Evolutionary conservation across 2,113 vertebrate genomes (phyloP).

Genomic region (Blennius ocellaris): DNA sequence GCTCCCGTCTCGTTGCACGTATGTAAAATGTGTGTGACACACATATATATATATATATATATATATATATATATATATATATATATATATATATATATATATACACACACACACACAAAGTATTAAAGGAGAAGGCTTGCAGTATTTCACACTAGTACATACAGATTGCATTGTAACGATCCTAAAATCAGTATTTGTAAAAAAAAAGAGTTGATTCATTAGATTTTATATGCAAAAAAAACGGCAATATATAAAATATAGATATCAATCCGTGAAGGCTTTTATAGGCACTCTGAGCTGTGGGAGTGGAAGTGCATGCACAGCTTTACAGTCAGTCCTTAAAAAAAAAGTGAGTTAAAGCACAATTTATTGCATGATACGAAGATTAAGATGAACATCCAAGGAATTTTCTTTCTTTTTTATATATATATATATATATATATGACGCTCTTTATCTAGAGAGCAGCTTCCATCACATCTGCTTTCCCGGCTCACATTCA

Average conservation of each 20-base stretch:
- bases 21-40: conserved; percentile 31
- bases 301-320: conserved; percentile 74
- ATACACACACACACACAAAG: conserved; percentile 47
- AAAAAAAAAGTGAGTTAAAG: conserved; percentile 55
- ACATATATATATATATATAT: too few relatives aligned
- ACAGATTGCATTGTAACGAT: conserved; percentile 32
- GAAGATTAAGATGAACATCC: conserved; percentile 57
- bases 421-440: conserved; percentile 33
- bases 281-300: conserved; percentile 49
- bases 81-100: too few relatives aligned
- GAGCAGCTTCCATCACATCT: conserved; percentile 65
- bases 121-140: conserved; percentile 31
- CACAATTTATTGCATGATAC: conserved; percentile 63
- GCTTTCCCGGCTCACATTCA: conserved; percentile 60
- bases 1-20: conserved; percentile 23
- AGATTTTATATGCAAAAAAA: conserved; percentile 20
- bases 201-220: conserved; percentile 34
- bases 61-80: too few relatives aligned
- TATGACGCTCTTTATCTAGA: conserved; percentile 58
- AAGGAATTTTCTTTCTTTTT: conserved; percentile 29
- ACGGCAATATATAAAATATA: conserved; percentile 31
- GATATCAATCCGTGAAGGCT: conserved; percentile 31
- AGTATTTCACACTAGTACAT: conserved; percentile 21
- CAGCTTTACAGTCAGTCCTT: conserved; percentile 68
- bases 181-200: conserved; percentile 50